Percentiles rank a stretch among this genome's conserved stretches.
phyloP scores from a whole-genome alignment of 2,888 invertebrate species.

The Leucoma salicis region DNA sequence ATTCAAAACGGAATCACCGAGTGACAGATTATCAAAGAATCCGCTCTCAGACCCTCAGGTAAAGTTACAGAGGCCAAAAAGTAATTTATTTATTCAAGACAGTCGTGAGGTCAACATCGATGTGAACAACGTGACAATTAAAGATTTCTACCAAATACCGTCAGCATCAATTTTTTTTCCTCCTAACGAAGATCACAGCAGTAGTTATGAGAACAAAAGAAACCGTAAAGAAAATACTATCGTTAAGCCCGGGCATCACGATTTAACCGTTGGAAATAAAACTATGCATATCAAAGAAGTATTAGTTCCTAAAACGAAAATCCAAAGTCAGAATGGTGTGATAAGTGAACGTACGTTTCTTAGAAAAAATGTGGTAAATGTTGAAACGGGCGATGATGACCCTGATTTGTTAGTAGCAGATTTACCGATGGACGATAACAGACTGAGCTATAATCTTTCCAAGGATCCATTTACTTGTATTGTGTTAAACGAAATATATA shows the following conservation, averaged over 20 bases:
- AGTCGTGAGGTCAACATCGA: constrained; percentile 3
- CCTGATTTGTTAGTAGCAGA: constrained; percentile 54
- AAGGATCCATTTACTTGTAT: constrained; percentile 40
- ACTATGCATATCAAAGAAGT: constrained; percentile 39
- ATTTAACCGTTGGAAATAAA: constrained; percentile 25
- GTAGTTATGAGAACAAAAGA: constrained; percentile 35
- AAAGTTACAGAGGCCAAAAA: constrained; percentile 13
- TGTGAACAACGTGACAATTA: constrained; percentile 25
- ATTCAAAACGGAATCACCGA: constrained; percentile 28
- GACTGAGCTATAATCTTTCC: constrained; percentile 44
- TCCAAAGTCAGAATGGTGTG: not conserved
- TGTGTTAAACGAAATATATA: constrained; percentile 33
- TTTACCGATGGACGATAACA: constrained; percentile 26
- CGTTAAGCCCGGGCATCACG: constrained; percentile 33
- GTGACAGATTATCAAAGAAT: constrained; percentile 48
- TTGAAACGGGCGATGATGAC: not conserved
- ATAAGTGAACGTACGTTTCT: not conserved
- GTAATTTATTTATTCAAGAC: constrained; percentile 27
- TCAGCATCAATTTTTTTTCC: constrained; percentile 51
- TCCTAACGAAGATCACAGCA: constrained; percentile 38
- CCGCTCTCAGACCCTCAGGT: constrained; percentile 35
- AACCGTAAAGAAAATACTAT: constrained; percentile 37
- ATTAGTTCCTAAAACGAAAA: constrained; percentile 26
- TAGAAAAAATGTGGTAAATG: not conserved
- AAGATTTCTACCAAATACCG: constrained; percentile 43